These are phyloP conservation scores for Eilema griseolum DNA, from an alignment of 2,888 invertebrate species.

Conservation along the genomic window DNA sequence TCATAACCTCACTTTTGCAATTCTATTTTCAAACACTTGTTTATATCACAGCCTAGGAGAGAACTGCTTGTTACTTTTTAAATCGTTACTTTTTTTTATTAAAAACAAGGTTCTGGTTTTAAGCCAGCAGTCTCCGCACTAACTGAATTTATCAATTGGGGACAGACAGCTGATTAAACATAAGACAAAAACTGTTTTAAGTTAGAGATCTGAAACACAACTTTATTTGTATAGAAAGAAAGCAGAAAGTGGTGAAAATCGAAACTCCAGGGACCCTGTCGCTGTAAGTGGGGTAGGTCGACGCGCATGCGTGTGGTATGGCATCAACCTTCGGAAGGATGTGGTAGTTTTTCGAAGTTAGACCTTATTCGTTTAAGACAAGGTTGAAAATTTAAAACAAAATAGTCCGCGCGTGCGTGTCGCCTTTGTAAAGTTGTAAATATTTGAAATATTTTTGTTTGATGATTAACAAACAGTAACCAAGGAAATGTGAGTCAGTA, in stretches of 20 bases:
- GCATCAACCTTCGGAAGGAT: constrained; percentile 64
- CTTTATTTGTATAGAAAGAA: constrained; percentile 65
- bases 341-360: constrained; percentile 41
- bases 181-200: constrained; percentile 68
- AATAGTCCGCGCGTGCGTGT: constrained; percentile 65
- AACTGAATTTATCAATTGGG: constrained; percentile 83
- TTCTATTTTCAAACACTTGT: constrained; percentile 35
- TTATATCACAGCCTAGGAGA: constrained; percentile 45
- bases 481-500: constrained; percentile 61
- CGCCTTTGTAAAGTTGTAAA: constrained; percentile 60
- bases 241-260: constrained; percentile 61
- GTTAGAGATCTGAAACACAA: constrained; percentile 60
- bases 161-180: constrained; percentile 83
- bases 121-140: constrained; percentile 71
- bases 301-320: constrained; percentile 76
- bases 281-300: constrained; percentile 62
- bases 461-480: constrained; percentile 70
- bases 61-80: constrained; percentile 34
- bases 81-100: constrained; percentile 39
- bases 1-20: constrained; percentile 40
- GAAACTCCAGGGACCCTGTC: constrained; percentile 63
- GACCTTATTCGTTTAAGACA: constrained; percentile 52
- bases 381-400: constrained; percentile 43
- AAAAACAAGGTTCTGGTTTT: constrained; percentile 60
- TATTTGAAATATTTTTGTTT: constrained; percentile 73